Evolutionary conservation across 2,797 vertebrate species (phyloP).

Genomic region (Poecilia velifera): DNA sequence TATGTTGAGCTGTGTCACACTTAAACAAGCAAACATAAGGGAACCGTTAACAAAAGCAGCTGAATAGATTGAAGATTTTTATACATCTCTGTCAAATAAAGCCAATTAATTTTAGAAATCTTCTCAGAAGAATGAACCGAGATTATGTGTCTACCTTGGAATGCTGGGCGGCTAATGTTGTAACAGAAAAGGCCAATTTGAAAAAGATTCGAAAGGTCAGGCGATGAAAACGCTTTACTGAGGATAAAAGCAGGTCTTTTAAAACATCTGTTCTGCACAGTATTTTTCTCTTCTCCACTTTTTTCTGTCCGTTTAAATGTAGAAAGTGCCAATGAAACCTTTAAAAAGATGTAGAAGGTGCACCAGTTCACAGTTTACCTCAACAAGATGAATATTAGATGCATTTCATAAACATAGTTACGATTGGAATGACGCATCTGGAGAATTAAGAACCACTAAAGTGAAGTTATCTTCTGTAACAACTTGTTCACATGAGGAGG

Average conservation of each 20-base stretch:
- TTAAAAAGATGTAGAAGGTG: neutral
- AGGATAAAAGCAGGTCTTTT: neutral
- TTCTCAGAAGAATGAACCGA: neutral
- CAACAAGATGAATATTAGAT: neutral
- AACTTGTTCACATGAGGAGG: neutral
- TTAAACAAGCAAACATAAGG: slow-evolving; percentile 14
- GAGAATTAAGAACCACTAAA: neutral
- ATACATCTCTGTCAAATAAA: neutral
- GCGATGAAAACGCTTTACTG: neutral
- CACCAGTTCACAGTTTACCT: neutral
- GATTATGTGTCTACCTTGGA: neutral
- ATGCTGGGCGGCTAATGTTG: neutral
- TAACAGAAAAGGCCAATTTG: neutral
- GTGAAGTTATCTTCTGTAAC: neutral
- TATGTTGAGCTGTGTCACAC: neutral
- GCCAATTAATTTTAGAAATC: neutral
- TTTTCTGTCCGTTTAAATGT: neutral
- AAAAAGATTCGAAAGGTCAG: neutral
- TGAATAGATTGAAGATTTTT: neutral
- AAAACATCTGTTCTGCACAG: neutral
- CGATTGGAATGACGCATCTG: neutral
- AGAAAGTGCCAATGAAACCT: too few species aligned
- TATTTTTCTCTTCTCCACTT: neutral
- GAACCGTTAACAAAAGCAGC: slow-evolving; percentile 8
- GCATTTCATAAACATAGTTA: neutral